Conservation (phyloP, 2,797 vertebrate genomes). For the Sebastes glaucus region DNA sequence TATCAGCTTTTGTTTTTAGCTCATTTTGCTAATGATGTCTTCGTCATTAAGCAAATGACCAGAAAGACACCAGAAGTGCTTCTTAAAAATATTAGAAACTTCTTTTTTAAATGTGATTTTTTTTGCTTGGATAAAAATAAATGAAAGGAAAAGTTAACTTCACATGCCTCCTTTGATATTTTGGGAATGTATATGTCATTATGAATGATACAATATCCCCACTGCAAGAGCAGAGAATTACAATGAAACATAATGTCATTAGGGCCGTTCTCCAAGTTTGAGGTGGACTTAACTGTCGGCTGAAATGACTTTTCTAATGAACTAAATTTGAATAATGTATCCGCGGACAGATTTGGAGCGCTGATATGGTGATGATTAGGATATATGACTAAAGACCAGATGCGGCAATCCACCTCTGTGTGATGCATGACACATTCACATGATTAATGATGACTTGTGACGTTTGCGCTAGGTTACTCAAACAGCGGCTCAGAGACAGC, state of each 20-base stretch:
- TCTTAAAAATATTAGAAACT: constrained; percentile 25
- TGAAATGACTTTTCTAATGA: constrained; percentile 78
- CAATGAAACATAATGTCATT: constrained; percentile 67
- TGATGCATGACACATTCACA: constrained; percentile 59
- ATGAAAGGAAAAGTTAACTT: constrained; percentile 19
- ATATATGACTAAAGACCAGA: constrained; percentile 77
- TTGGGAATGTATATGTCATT: constrained; percentile 80
- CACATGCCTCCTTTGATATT: constrained; percentile 39
- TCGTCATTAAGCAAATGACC: constrained; percentile 25
- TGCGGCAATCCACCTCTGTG: constrained; percentile 71
- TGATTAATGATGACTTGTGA: constrained; percentile 73
- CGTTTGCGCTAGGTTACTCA: constrained; percentile 54
- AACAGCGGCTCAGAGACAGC: constrained; percentile 45
- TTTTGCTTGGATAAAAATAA: not conserved
- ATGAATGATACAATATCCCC: constrained; percentile 66
- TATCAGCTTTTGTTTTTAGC: constrained; percentile 25
- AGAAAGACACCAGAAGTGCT: not conserved
- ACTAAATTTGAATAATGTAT: constrained; percentile 80
- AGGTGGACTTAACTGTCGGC: constrained; percentile 71
- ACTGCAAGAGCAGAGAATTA: constrained; percentile 47
- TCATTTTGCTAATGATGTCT: constrained; percentile 42
- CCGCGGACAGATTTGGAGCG: constrained; percentile 64
- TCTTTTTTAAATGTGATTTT: not conserved
- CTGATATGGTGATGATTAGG: constrained; percentile 70
- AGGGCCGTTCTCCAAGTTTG: constrained; percentile 56